Evolutionary conservation across 2,888 invertebrate genomes (phyloP).

Genomic region (Drosophila helvetica): DNA sequence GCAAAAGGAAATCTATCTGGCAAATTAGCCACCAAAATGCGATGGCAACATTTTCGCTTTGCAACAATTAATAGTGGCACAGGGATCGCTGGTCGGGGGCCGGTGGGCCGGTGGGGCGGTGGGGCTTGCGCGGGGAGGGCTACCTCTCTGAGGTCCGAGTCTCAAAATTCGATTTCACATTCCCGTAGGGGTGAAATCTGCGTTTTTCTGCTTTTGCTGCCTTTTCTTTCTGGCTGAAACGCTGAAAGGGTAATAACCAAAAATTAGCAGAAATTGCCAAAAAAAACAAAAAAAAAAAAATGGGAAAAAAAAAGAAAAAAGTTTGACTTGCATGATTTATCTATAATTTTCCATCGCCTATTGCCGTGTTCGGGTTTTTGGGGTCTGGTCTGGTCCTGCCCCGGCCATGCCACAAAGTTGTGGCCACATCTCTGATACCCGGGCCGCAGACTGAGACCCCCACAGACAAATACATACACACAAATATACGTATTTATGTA

Average conservation of each 20-base stretch:
- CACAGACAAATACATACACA: conserved; percentile 53
- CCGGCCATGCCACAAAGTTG: conserved; percentile 35
- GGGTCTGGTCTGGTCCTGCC: not conserved
- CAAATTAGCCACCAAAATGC: conserved; percentile 72
- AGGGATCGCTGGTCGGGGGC: conserved; percentile 2
- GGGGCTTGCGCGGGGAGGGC: not conserved
- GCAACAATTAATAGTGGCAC: conserved; percentile 72
- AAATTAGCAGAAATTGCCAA: conserved; percentile 79
- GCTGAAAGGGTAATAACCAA: conserved; percentile 79
- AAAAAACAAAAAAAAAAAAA: not conserved
- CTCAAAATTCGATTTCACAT: conserved; percentile 77
- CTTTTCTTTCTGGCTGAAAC: conserved; percentile 48
- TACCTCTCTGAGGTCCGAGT: conserved; percentile 35
- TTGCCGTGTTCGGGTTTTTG: conserved; percentile 13
- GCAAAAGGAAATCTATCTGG: conserved; percentile 35
- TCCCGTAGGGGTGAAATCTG: conserved; percentile 80
- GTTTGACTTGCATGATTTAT: conserved; percentile 81
- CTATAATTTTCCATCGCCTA: conserved; percentile 77
- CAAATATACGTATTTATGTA: too few species aligned
- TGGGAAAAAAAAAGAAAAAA: conserved; percentile 31
- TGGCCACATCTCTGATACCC: conserved; percentile 73
- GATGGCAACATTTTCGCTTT: conserved; percentile 67
- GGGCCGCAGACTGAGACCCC: conserved; percentile 11
- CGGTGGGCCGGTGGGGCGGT: not conserved
- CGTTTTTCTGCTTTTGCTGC: conserved; percentile 51